Conservation (phyloP, 2,888 invertebrate genomes). For the Protodeltote pygarga region DNA sequence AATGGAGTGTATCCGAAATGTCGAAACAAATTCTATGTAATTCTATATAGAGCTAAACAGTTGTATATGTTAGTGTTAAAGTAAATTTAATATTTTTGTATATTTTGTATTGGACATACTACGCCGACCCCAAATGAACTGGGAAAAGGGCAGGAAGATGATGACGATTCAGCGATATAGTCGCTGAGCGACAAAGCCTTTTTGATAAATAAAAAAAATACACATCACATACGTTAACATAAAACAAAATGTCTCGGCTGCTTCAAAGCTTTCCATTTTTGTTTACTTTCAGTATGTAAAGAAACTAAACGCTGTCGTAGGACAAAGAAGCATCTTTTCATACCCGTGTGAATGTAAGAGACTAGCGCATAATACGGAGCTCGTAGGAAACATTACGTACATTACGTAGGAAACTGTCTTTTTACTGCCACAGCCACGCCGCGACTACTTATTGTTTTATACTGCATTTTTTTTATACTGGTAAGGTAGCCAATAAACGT, state of each 20-base stretch:
- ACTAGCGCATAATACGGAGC: constrained; percentile 40
- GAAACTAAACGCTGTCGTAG: constrained; percentile 34
- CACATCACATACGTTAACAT: background rate
- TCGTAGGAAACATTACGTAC: constrained; percentile 35
- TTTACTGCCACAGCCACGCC: constrained; percentile 37
- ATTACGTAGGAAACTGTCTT: constrained; percentile 51
- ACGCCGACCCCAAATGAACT: too few species aligned
- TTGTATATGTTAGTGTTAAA: too few species aligned
- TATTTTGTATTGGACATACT: too few species aligned
- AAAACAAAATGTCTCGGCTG: background rate
- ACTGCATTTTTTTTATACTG: constrained; percentile 17
- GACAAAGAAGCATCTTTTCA: constrained; percentile 45
- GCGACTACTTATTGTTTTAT: constrained; percentile 36
- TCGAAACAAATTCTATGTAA: too few species aligned
- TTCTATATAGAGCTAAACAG: too few species aligned
- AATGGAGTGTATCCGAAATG: too few species aligned
- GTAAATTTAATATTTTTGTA: too few species aligned
- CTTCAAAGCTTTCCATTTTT: background rate
- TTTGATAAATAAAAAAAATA: background rate
- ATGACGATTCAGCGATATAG: too few species aligned
- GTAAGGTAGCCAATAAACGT: too few species aligned
- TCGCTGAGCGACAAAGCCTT: too few species aligned
- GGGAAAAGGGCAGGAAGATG: too few species aligned
- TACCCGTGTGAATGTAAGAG: constrained; percentile 34
- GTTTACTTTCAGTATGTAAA: constrained; percentile 11